Base-by-base conservation (phyloP, 2,888 invertebrate genomes). In the Dicranocentrus wangi region DNA sequence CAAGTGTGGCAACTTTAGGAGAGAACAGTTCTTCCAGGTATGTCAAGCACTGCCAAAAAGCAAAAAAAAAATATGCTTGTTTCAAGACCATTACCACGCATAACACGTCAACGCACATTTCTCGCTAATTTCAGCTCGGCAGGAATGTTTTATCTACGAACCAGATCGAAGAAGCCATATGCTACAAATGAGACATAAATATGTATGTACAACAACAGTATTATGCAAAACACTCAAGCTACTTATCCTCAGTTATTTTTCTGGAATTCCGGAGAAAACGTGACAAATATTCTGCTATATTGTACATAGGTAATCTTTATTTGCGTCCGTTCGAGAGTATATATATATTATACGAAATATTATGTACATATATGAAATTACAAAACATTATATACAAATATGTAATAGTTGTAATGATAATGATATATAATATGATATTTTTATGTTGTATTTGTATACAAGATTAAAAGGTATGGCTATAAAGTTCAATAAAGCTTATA, bases 331-430 rank as follows among this genome's bases (percentile, higher is more conserved):
- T 63, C 13, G 23, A 65, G 23, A 2, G 15, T 75, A 75, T 75
- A 27, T 75, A 66, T 10, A 32, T 32, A 32, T n/a, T n/a, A n/a
- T n/a, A n/a, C 73, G n/a, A n/a, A n/a, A n/a, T n/a, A n/a, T n/a
- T n/a, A n/a, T n/a, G n/a, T n/a, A n/a, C n/a, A n/a, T n/a, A 73
- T 71, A 73, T 63, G 23, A 73, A 73, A 43, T 63, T 73, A 73
- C 73, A 73, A 73, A 73, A 73, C 43, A 61, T 17, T 19, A 15
- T 70, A 10, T 55, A 70, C 58, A 70, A 55, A 58, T 7, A 17
- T 19, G n/a, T 65, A n/a, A n/a, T n/a, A n/a, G n/a, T n/a, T n/a
- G n/a, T n/a, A n/a, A n/a, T n/a, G n/a, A n/a, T n/a, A n/a, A n/a
- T n/a, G n/a, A n/a, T n/a, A n/a, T n/a, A n/a, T n/a, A n/a, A n/a